Conservation (phyloP, 92 coral and sea anemone species). For the Porites lobata region DNA sequence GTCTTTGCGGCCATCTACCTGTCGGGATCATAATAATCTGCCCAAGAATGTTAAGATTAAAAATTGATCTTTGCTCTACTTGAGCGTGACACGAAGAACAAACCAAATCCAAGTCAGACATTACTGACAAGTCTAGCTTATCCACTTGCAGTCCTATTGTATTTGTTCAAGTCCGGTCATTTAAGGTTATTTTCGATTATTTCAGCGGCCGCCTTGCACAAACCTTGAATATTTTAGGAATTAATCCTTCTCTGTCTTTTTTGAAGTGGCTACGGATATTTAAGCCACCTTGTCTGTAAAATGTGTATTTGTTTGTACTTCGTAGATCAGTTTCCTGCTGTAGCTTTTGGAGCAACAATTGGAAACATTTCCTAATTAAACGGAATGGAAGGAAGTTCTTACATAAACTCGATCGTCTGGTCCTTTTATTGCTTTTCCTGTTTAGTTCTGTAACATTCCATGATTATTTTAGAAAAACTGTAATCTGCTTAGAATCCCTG, state of each 20-base stretch:
- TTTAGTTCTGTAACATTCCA: neutral
- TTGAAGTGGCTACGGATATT: conserved; percentile 12
- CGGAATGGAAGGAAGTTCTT: neutral
- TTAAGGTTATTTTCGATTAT: neutral
- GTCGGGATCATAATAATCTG: conserved; percentile 14
- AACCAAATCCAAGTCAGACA: conserved; percentile 5
- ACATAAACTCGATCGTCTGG: neutral
- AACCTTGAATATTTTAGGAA: neutral
- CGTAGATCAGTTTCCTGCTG: neutral
- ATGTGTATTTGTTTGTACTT: neutral
- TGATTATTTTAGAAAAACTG: neutral
- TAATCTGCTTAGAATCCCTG: no score
- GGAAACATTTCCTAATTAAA: neutral
- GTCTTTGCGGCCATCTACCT: conserved; percentile 29
- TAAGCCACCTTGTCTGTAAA: neutral
- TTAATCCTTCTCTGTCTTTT: neutral
- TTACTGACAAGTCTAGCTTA: neutral
- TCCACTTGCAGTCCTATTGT: neutral
- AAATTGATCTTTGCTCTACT: conserved; percentile 33
- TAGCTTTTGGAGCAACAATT: neutral
- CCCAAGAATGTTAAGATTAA: conserved; percentile 24
- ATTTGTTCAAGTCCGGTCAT: neutral
- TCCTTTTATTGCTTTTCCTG: neutral
- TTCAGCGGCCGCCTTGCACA: neutral
- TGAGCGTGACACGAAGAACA: conserved; percentile 8